Percentiles rank a stretch among this genome's conserved stretches.
These are phyloP conservation scores for zebrafish (Danio rerio) DNA, from an alignment of 2,113 vertebrate species.

Conservation along the genomic window GRCz12tu NC_133197.1:14747501-14748000, in stretches of 20 bases:
- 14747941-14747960: not conserved
- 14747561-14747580: constrained; percentile 1
- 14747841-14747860: not conserved
- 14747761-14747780: not conserved
- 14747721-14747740: not conserved
- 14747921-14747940: not conserved
- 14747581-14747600: constrained; percentile 2
- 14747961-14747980: too few species aligned
- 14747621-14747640: constrained; percentile 22
- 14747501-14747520: not conserved
- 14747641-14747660: constrained; percentile 2
- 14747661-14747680: not conserved
- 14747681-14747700: not conserved
- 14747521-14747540: constrained; percentile 21
- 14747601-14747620: constrained; percentile 6
- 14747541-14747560: not conserved
- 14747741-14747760: not conserved
- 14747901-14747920: not conserved
- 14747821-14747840: too few species aligned
- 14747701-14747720: not conserved
- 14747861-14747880: not conserved
- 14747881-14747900: not conserved
- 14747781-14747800: not conserved
- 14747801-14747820: too few species aligned
- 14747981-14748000: too few species aligned